Evolutionary conservation across 1,140 invertebrate species (phyloP), one percentile per base, ranked within the genome.

Genomic region (Drosophila serrata): DNA sequence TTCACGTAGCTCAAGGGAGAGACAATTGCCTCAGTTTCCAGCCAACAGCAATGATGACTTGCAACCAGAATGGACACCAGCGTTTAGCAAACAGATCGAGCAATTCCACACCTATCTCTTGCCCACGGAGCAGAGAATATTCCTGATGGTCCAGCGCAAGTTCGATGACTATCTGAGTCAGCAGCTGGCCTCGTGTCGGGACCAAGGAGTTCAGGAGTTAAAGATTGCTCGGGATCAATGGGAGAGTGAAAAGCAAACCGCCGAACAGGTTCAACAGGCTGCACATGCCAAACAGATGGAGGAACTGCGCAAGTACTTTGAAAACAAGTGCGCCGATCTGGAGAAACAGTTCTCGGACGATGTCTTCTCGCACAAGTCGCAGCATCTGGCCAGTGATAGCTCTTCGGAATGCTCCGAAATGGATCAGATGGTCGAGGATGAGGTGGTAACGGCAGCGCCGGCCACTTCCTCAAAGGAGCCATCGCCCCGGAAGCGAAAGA

Each of bases 301-400:
- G 85, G 95, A 97, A 73, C 80, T 97, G 22, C 93, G 96, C 46
- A 96, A 94, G 2, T 97, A 96, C 80, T 97, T 96, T 82, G 96
- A 97, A 70, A 94, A 95, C 84, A 96, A 96, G 88, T 97, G 96
- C 84, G 93, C 95, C 0, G 95, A 96, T 75, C 94, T 97, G 92
- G 95, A 96, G 90, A 96, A 96, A 81, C 95, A 96, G 94, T 95
- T 95, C 82, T 95, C 95, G 0, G 95, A 96, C 70, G 95, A 96
- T 73, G 91, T 96, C 31, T 95, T 95, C 65, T 96, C 95, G 80
- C 95, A 95, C 68, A 94, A 95, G n/a, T 95, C 95, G 3, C 94
- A 94, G 70, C 73, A 81, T 27, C 39, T 80, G 56, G 76, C 53
- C 11, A 77, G 76, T 13, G 85, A 92, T 45, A 92, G 80, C 17